Conservation (phyloP, 2,113 vertebrate genomes). For the Catharus bicknelli region DNA sequence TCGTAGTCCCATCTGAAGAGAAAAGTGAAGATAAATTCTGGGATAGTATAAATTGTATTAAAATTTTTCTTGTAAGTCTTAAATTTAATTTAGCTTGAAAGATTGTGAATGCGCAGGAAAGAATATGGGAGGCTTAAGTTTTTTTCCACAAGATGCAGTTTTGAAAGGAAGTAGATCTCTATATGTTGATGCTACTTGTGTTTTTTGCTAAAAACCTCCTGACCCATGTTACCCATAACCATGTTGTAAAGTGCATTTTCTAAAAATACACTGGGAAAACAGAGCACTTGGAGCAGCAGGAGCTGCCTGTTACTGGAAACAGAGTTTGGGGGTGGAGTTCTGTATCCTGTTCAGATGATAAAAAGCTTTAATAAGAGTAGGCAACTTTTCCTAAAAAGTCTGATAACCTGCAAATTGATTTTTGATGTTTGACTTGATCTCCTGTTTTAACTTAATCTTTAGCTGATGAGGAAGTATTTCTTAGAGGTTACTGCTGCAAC, state of each 20-base stretch:
- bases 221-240: neutral
- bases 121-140: neutral
- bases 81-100: neutral
- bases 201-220: neutral
- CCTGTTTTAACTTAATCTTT: neutral
- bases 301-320: neutral
- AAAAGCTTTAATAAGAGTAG: neutral
- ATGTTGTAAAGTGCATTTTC: neutral
- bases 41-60: neutral
- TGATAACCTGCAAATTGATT: neutral
- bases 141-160: neutral
- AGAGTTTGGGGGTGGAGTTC: neutral
- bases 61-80: neutral
- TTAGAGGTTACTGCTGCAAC: neutral
- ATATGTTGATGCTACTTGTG: neutral
- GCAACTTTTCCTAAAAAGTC: neutral
- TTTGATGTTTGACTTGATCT: neutral
- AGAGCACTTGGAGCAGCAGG: neutral
- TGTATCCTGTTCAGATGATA: neutral
- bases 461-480: neutral
- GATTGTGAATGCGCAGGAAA: neutral
- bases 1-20: neutral
- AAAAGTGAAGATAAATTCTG: neutral
- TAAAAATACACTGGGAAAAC: neutral
- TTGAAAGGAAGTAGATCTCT: neutral